Base-by-base conservation (phyloP, 2,888 invertebrate species). In the Hirtodrosophila histrioides region DNA sequence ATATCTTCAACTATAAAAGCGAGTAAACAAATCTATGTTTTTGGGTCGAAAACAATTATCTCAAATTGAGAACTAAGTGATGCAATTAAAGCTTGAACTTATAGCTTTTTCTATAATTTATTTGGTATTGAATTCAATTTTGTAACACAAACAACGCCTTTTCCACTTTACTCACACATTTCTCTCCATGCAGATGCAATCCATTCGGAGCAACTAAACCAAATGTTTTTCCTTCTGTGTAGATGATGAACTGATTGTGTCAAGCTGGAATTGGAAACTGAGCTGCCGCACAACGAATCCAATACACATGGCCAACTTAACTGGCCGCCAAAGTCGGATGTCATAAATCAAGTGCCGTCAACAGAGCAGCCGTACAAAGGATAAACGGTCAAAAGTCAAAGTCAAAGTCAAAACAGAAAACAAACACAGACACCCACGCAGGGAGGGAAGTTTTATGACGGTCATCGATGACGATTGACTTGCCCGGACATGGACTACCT, bases 391-490 rank as follows among this genome's bases (percentile, higher is more conserved):
- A 62, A 70, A 76, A 67, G 69, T 74, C 75, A 80, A 79, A n/a
- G n/a, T n/a, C n/a, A n/a, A 69, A 63, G 75, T 69, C 72, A 72
- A 76, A 79, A 75, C 66, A 73, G 73, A 79, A 70, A 64, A 75
- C 77, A 84, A 70, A 78, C 62, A 71, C 62, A 71, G 40, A 71
- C 68, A 65, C 63, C 45, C 55, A 65, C 68, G 58, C 56, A 65
- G 68, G 41, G 54, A 73, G 66, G 11, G 57, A 57, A 68, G 69
- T 78, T 86, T 85, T 86, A 86, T 85, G 84, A 81, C 75, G 72
- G 74, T 69, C 75, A 69, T 74, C 70, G 76, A 77, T 69, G 79
- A 63, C 54, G 58, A 76, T 85, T 76, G 82, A 78, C 74, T 57
- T 61, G 63, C 33, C 40, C 27, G 72, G 63, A 57, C 49, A 51